Conservation (phyloP, 2,797 vertebrate genomes). For the Aythya fuligula region DNA sequence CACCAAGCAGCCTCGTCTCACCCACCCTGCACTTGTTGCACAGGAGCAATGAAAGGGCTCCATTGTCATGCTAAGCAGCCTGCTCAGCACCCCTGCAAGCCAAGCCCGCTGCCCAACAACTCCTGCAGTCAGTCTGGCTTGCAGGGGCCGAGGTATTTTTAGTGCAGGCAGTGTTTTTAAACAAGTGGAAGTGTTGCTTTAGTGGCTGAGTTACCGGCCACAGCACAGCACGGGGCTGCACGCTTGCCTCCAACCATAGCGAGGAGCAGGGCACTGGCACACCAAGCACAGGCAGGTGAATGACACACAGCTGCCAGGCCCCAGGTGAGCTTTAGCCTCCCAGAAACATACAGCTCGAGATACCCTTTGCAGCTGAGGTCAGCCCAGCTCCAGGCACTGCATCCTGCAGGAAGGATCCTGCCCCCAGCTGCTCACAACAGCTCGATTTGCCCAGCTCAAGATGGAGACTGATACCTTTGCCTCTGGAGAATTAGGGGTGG, state of each 20-base stretch:
- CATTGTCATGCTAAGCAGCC: neutral
- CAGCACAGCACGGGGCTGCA: neutral
- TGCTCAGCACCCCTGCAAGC: neutral
- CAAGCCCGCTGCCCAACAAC: neutral
- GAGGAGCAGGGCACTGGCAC: accelerated
- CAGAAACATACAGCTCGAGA: neutral
- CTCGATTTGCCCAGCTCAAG: accelerated
- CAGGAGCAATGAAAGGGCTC: neutral
- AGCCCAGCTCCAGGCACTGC: neutral
- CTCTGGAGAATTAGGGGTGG: neutral
- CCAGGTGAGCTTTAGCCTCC: neutral
- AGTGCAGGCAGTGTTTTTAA: neutral
- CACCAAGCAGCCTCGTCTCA: neutral
- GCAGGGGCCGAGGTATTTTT: neutral
- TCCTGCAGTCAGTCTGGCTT: neutral
- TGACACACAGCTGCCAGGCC: neutral
- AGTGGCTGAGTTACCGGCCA: neutral
- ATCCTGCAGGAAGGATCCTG: neutral
- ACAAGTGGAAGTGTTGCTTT: neutral
- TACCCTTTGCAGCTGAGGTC: neutral
- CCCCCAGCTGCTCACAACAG: neutral
- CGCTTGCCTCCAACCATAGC: neutral
- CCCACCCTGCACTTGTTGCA: neutral
- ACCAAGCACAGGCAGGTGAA: neutral
- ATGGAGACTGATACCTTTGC: neutral